Evolutionary conservation across 1,140 invertebrate species (phyloP).

Genomic region (Prorops nasuta): DNA sequence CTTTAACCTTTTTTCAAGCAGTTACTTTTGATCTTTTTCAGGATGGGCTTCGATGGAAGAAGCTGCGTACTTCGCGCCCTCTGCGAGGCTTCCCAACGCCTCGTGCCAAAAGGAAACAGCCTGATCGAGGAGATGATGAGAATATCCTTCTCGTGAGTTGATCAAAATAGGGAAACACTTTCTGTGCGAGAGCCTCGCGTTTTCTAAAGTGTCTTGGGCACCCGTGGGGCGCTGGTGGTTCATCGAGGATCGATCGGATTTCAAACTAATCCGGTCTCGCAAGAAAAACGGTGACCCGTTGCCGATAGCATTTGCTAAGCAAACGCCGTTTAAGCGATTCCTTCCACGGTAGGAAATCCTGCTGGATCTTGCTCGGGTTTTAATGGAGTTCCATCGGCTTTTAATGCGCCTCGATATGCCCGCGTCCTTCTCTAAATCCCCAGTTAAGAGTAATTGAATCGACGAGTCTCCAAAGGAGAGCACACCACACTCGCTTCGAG

Average conservation of each 20-base stretch:
- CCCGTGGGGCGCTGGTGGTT: too few relatives aligned
- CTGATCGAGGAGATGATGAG: conserved; percentile 72
- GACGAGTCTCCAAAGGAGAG: too few relatives aligned
- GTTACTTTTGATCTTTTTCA: too few relatives aligned
- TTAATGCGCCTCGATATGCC: background rate
- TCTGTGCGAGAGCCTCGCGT: too few relatives aligned
- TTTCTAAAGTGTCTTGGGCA: too few relatives aligned
- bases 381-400: background rate
- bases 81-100: conserved; percentile 67
- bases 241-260: conserved; percentile 13
- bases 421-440: background rate
- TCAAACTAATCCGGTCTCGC: conserved; percentile 10
- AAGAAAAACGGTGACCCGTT: too few relatives aligned
- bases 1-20: background rate
- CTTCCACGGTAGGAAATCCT: background rate
- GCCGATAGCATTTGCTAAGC: background rate
- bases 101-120: conserved; percentile 62
- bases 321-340: background rate
- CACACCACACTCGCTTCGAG: too few relatives aligned
- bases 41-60: conserved; percentile 69
- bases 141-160: conserved; percentile 67
- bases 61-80: conserved; percentile 67
- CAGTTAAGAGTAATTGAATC: background rate
- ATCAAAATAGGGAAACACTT: too few relatives aligned
- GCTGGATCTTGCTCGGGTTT: background rate